Conservation (phyloP, 2,113 vertebrate species). For the Podilymbus podiceps region DNA sequence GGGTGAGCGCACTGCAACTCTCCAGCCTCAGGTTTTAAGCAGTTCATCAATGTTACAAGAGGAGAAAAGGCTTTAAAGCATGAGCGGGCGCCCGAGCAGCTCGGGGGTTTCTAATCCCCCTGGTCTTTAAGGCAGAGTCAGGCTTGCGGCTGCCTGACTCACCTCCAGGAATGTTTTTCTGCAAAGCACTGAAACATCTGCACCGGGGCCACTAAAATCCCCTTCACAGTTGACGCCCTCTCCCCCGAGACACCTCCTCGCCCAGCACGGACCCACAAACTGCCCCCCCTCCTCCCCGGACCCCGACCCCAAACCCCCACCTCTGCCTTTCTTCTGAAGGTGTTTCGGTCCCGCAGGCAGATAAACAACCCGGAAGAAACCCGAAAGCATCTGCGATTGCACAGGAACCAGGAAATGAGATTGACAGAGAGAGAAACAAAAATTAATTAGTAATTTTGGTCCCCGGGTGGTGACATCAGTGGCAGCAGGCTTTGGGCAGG, state of each 20-base stretch:
- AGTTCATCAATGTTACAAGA: background rate
- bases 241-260: background rate
- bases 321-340: background rate
- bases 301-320: background rate
- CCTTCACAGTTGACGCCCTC: accelerated
- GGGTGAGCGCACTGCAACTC: accelerated
- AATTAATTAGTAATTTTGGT: background rate
- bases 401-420: slow-evolving; percentile 61
- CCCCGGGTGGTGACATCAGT: slow-evolving; percentile 6
- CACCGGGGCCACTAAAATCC: background rate
- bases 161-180: slow-evolving; percentile 8
- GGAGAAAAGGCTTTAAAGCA: background rate
- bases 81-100: background rate
- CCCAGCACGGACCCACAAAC: background rate
- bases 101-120: background rate
- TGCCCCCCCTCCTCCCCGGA: accelerated
- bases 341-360: background rate
- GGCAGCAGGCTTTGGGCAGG: background rate
- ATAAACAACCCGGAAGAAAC: background rate
- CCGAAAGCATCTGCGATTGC: slow-evolving; percentile 1
- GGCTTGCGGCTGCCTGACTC: background rate
- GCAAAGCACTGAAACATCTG: background rate
- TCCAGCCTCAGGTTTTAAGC: background rate
- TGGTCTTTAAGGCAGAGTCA: background rate
- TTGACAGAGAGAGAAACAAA: background rate